Evolutionary conservation across 1,140 invertebrate species (phyloP), one percentile per base, ranked within the genome.

Genomic region (Anastrepha ludens): DNA sequence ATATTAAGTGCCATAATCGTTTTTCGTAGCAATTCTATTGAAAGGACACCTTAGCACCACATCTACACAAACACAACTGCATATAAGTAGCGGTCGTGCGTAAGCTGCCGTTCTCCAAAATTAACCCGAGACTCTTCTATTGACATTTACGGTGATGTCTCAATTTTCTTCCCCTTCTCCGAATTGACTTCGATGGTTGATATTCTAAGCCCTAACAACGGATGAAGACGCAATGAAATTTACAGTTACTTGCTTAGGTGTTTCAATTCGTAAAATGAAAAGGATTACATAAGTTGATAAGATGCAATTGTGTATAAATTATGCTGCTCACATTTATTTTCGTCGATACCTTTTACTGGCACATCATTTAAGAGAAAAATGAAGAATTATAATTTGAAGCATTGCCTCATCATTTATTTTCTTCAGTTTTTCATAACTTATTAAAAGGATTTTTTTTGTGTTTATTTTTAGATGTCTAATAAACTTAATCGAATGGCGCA

Each of bases 111-210:
- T 67, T 67, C 29, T 13, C 13, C 4, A 62, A 62, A 62, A 62
- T 17, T 62, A 8, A 17, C 15, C 15, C 15, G 64, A 29, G 8
- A 29, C 4, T 67, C 20, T 39, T 55, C 1, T 39, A 78, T 55
- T 78, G 74, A 78, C 74, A 81, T 81, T 81, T 81, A 81, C 47
- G 74, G 20, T 81, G 50, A 81, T 81, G 74, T 81, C 74, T 81
- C 74, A 81, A 81, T 81, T 81, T 81, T 58, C 47, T 20, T 67
- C 5, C 29, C 74, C 47, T 81, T 81, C 74, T 58, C 11, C 44
- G 74, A 81, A 81, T 55, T 50, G 17, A 62, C n/a, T 62, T 62
- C 4, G 47, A 9, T 11, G 44, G 15, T 55, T 41, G 15, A 13
- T 20, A 2, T 9, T 81, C 11, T 41, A 44, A 55, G 44, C n/a